A percentile compares a stretch with the other conserved stretches of the same genome.
Conservation (phyloP, 1,140 invertebrate species). For the Temnothorax nylanderi region DNA sequence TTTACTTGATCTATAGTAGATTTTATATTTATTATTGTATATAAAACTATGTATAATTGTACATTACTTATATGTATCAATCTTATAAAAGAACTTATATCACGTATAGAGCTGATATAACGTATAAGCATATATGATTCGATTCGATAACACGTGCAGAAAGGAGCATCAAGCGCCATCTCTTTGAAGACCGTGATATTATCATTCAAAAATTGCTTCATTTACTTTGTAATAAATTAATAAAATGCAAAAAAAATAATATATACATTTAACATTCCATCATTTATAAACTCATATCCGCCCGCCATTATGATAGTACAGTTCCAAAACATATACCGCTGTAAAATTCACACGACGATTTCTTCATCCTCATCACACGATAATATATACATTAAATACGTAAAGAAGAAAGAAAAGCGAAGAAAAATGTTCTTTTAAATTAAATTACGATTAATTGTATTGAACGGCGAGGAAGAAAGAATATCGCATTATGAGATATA, state of each 20-base stretch:
- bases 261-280: background rate
- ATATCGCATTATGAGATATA: background rate
- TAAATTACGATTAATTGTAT: background rate
- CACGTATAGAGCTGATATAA: background rate
- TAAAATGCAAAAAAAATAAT: background rate
- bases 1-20: background rate
- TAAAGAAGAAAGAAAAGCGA: no score
- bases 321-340: background rate
- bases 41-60: background rate
- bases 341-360: background rate
- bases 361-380: background rate
- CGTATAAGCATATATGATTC: background rate
- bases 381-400: background rate
- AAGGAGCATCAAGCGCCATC: slow-evolving; percentile 26
- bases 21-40: slow-evolving; percentile 38
- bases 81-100: background rate
- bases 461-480: background rate
- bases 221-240: slow-evolving; percentile 20
- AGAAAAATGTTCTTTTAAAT: background rate
- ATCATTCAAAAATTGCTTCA: background rate
- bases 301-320: background rate
- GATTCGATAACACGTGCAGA: slow-evolving; percentile 1
- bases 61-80: background rate
- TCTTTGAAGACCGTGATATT: background rate
- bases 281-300: background rate